Evolutionary conservation across 2,888 invertebrate species (phyloP), one percentile per base, ranked within the genome.

Genomic region (Teleiodes luculella): DNA sequence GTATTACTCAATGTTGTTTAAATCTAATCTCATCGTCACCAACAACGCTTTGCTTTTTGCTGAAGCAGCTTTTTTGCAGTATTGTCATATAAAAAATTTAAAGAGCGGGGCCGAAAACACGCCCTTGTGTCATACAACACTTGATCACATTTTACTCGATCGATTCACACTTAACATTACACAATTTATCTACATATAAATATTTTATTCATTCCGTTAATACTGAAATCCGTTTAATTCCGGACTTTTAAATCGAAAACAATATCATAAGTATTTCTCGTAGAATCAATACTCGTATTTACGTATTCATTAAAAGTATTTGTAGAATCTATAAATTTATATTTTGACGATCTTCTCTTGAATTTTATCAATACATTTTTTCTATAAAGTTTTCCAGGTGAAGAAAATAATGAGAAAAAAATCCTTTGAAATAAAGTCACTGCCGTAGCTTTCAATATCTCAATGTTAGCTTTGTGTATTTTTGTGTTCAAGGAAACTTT

Each of bases 391-490:
- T 78, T 86, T 87, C 83, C 87, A 87, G 87, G 87, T 86, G 78
- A 83, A 79, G 75, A 75, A 63, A 66, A 64, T 24, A 20, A 37
- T 47, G 24, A 37, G 28, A 50, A 51, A 46, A 45, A 47, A 20
- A 16, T 20, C 24, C 62, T 54, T 54, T 68, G 69, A 65, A 64
- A 60, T 60, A 64, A 66, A 63, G 62, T 68, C 64, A 67, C 64
- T 68, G 74, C 74, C 73, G 67, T 72, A 78, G 78, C 77, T 86
- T 86, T 68, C 63, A 74, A 72, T 73, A 72, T 83, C 68, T 78
- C 68, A 81, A 74, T 86, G 79, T 85, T 81, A 86, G 85, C 85
- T 86, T 83, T 86, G 75, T 86, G 79, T 86, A 72, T 76, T 69
- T 64, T 67, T 64, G 64, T 67, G 71, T 71, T 76, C 77, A 68